phyloP scores from a whole-genome alignment of 2,888 invertebrate genomes.

The Agrotis exclamationis region DNA sequence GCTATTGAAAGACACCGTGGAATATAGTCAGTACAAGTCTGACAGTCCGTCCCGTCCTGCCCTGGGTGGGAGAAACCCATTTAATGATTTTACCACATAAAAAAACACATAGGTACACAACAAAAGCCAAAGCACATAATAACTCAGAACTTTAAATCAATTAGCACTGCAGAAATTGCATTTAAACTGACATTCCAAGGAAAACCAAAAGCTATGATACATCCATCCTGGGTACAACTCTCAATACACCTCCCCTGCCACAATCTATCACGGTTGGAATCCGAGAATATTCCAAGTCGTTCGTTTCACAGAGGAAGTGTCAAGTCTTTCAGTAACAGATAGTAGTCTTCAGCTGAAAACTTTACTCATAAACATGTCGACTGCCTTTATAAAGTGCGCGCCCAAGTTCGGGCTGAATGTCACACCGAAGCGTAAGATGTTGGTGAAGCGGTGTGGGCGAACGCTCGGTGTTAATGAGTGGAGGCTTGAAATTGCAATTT shows the following conservation, averaged over 20 bases:
- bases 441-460: background rate
- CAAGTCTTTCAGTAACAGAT: constrained; percentile 74
- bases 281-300: constrained; percentile 59
- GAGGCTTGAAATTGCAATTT: background rate
- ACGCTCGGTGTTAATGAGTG: constrained; percentile 11
- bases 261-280: constrained; percentile 39
- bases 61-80: too few relatives aligned
- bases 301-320: constrained; percentile 66
- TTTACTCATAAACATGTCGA: constrained; percentile 83
- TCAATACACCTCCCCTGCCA: constrained; percentile 22
- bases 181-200: background rate
- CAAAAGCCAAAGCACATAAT: too few relatives aligned
- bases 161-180: background rate
- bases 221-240: background rate
- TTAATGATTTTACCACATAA: too few relatives aligned
- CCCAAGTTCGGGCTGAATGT: constrained; percentile 63
- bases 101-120: too few relatives aligned
- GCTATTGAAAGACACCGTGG: too few relatives aligned
- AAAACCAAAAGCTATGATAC: background rate
- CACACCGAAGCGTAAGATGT: constrained; percentile 62
- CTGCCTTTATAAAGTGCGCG: constrained; percentile 76
- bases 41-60: too few relatives aligned
- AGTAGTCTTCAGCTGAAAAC: constrained; percentile 76
- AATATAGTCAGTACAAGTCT: too few relatives aligned
- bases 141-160: background rate